Conservation (phyloP, 2,113 vertebrate genomes). For the Ptilonorhynchus violaceus region DNA sequence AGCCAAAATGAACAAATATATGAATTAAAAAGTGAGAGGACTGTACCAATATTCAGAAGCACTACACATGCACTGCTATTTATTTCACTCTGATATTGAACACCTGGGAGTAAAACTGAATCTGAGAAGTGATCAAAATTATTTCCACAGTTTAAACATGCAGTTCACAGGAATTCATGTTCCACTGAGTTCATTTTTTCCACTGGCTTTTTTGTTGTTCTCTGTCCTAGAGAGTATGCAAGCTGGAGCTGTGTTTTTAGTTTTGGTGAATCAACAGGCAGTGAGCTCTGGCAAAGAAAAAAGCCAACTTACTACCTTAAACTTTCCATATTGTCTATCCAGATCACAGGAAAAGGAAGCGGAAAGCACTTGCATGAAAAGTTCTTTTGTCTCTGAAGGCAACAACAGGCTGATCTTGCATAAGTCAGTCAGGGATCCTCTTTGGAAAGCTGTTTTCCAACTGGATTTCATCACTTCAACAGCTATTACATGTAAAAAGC, state of each 20-base stretch:
- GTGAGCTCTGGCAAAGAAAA: background rate
- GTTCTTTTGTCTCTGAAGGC: background rate
- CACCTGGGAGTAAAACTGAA: background rate
- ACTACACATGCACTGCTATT: background rate
- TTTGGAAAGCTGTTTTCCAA: constrained; percentile 32
- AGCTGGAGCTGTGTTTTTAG: background rate
- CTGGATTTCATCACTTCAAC: background rate
- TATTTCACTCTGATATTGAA: background rate
- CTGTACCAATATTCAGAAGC: background rate
- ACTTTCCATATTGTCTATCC: constrained; percentile 7
- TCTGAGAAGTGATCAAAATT: background rate
- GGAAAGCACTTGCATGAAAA: constrained; percentile 1
- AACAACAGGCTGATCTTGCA: background rate
- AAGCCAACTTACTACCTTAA: constrained; percentile 17
- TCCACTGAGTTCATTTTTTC: background rate
- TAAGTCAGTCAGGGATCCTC: background rate
- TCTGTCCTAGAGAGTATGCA: background rate
- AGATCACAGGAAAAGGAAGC: background rate
- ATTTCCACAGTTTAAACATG: background rate
- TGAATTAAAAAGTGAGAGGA: background rate
- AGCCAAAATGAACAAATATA: background rate
- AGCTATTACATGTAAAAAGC: background rate
- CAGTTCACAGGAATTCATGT: background rate
- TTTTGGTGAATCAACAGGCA: background rate
- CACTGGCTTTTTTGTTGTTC: background rate